Evolutionary conservation across 2,888 invertebrate genomes (phyloP).

Genomic region (Scaptomyza cyrtandrae): DNA sequence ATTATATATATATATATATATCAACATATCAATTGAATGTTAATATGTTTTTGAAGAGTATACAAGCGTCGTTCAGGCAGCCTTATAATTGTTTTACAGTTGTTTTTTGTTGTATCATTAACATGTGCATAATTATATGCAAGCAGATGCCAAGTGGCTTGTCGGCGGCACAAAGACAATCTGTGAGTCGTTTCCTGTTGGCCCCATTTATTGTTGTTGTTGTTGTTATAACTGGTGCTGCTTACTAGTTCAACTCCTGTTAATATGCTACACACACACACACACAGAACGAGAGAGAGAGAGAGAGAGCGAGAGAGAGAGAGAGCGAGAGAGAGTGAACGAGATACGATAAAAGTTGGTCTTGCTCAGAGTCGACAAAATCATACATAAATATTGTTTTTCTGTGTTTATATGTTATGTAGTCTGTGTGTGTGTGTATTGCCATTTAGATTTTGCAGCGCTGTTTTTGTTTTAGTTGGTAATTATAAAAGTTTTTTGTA

Average conservation of each 20-base stretch:
- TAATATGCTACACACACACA: constrained; percentile 55
- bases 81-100: not conserved
- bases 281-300: constrained; percentile 4
- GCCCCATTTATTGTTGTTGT: constrained; percentile 49
- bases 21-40: no score
- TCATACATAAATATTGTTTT: constrained; percentile 67
- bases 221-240: constrained; percentile 35
- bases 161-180: constrained; percentile 64
- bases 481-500: constrained; percentile 61
- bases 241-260: constrained; percentile 67
- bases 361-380: constrained; percentile 56
- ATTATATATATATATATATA: no score
- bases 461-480: constrained; percentile 52
- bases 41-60: constrained; percentile 17
- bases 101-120: constrained; percentile 53
- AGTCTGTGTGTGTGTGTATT: constrained; percentile 29
- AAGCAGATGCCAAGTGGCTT: constrained; percentile 61
- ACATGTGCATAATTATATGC: constrained; percentile 64
- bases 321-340: constrained; percentile 5
- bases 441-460: constrained; percentile 47
- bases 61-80: not conserved
- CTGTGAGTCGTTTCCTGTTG: constrained; percentile 58
- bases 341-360: constrained; percentile 65
- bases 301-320: constrained; percentile 15
- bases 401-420: constrained; percentile 36